Conservation (phyloP, 2,888 invertebrate species). For the Stenchaetothrips biformis region DNA sequence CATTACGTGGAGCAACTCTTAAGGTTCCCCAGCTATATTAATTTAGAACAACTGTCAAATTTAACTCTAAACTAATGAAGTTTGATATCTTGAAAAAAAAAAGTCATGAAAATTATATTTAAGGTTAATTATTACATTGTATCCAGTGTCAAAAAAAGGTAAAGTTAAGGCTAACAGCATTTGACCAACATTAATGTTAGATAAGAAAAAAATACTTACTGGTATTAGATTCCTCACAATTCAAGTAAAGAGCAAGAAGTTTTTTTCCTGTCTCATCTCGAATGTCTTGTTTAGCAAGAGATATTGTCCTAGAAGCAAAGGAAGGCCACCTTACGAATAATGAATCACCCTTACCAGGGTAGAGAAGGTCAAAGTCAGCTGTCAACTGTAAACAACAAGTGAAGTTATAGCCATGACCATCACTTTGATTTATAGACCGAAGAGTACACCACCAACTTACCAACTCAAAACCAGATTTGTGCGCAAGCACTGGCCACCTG, state of each 20-base stretch:
- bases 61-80: too few relatives aligned
- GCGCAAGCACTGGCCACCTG: neutral
- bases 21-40: too few relatives aligned
- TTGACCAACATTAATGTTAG: too few relatives aligned
- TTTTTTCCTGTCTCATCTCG: neutral
- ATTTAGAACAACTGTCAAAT: too few relatives aligned
- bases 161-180: too few relatives aligned
- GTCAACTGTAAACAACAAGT: neutral
- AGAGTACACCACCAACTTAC: neutral
- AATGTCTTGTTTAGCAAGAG: neutral
- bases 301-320: neutral
- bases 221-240: neutral
- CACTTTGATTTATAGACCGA: neutral
- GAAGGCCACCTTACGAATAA: neutral
- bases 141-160: too few relatives aligned
- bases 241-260: neutral
- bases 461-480: constrained; percentile 2
- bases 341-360: neutral
- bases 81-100: too few relatives aligned
- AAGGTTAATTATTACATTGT: too few relatives aligned
- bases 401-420: neutral
- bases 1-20: too few relatives aligned
- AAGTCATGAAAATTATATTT: too few relatives aligned
- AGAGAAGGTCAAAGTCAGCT: neutral
- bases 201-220: neutral